Evolutionary conservation across 2,113 vertebrate genomes (phyloP).

Genomic region (Cyanoderma ruficeps): DNA sequence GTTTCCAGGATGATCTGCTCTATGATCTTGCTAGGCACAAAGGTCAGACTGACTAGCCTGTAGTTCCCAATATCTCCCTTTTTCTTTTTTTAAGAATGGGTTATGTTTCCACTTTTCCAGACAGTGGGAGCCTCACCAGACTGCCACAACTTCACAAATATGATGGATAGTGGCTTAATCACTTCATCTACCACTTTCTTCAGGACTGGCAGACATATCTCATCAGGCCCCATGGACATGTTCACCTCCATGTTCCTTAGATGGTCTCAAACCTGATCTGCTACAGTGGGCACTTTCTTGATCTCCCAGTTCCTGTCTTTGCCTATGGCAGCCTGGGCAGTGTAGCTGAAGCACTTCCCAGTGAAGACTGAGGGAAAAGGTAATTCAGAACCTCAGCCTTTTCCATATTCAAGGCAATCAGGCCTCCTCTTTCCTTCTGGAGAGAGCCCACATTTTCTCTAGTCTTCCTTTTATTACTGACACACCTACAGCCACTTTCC

Average conservation of each 20-base stretch:
- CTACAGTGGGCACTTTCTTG: fast-evolving
- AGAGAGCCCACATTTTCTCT: neutral
- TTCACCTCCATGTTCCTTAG: neutral
- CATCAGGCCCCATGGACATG: neutral
- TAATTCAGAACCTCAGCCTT: neutral
- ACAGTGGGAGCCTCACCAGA: neutral
- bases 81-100: neutral
- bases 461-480: neutral
- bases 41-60: neutral
- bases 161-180: neutral
- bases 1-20: neutral
- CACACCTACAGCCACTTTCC: neutral
- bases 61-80: neutral
- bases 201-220: neutral
- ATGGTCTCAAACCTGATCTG: neutral
- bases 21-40: neutral
- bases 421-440: neutral
- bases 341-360: neutral
- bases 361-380: neutral
- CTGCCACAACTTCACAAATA: neutral
- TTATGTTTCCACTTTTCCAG: neutral
- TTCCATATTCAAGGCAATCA: neutral
- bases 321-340: neutral
- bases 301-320: neutral
- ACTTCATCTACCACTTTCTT: neutral